A percentile compares a stretch with the other conserved stretches of the same genome.
phyloP scores from a whole-genome alignment of 1,140 invertebrate genomes.

The Cyclina sinensis region DNA sequence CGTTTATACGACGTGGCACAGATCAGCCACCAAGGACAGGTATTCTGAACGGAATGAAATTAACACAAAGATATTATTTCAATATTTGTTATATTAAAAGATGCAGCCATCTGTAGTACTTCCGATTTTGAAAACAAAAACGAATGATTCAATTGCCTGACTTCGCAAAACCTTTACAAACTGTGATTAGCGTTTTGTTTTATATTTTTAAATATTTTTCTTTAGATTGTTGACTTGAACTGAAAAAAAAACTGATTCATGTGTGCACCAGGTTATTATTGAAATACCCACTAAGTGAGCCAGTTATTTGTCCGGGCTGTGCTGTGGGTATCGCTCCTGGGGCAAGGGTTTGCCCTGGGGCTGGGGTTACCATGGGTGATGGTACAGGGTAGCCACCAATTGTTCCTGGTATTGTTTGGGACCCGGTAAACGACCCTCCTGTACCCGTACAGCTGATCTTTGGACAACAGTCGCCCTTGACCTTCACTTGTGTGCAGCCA shows the following conservation, averaged over 20 bases:
- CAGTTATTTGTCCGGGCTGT: slow-evolving; percentile 45
- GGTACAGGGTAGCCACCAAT: slow-evolving; percentile 68
- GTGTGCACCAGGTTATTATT: too few relatives aligned
- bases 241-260: too few relatives aligned
- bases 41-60: too few relatives aligned
- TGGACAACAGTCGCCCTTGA: slow-evolving; percentile 55
- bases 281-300: slow-evolving; percentile 40
- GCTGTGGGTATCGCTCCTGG: slow-evolving; percentile 34
- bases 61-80: too few relatives aligned
- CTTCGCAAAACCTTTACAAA: too few relatives aligned
- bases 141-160: too few relatives aligned
- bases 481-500: slow-evolving; percentile 54
- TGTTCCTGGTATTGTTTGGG: slow-evolving; percentile 42
- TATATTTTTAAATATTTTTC: background rate
- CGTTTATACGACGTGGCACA: too few relatives aligned
- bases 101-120: too few relatives aligned
- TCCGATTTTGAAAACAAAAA: too few relatives aligned
- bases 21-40: too few relatives aligned
- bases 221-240: too few relatives aligned
- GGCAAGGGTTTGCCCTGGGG: slow-evolving; percentile 29
- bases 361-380: slow-evolving; percentile 43
- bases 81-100: too few relatives aligned
- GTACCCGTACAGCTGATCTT: slow-evolving; percentile 51
- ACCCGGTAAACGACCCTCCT: slow-evolving; percentile 60
- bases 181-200: background rate